Evolutionary conservation across 1,140 invertebrate genomes (phyloP).

Genomic region (Steinernema khuongi): DNA sequence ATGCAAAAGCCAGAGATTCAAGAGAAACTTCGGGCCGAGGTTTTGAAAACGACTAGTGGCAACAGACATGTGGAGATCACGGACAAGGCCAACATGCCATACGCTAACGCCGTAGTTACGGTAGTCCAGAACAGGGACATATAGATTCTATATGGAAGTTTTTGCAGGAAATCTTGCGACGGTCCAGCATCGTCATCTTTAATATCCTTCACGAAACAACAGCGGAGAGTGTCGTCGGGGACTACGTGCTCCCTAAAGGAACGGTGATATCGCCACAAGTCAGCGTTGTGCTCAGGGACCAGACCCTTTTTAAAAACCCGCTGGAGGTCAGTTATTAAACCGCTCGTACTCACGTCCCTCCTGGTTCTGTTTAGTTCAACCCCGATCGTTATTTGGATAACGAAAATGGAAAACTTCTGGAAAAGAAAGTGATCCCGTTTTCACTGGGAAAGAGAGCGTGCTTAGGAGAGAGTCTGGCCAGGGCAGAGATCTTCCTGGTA

Average conservation of each 20-base stretch:
- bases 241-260: constrained; percentile 14
- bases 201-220: constrained; percentile 22
- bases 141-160: constrained; percentile 16
- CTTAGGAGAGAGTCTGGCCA: constrained; percentile 31
- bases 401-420: constrained; percentile 11
- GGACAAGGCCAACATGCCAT: constrained; percentile 23
- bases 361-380: constrained; percentile 11
- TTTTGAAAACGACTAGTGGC: neutral
- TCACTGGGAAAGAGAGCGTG: constrained; percentile 31
- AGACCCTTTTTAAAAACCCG: neutral
- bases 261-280: constrained; percentile 19
- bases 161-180: constrained; percentile 28
- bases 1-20: constrained; percentile 21
- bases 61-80: neutral
- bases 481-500: constrained; percentile 31
- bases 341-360: neutral
- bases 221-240: neutral
- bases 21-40: constrained; percentile 19
- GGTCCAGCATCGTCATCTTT: constrained; percentile 5
- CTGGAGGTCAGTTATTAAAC: constrained; percentile 12
- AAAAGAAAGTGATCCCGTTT: constrained; percentile 31
- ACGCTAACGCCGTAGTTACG: constrained; percentile 25
- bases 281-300: constrained; percentile 12
- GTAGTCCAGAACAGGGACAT: constrained; percentile 9
- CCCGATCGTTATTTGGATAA: neutral